Percentiles rank a stretch among this genome's conserved stretches.
phyloP scores from a whole-genome alignment of 2,797 vertebrate species.

The Picus viridis region DNA sequence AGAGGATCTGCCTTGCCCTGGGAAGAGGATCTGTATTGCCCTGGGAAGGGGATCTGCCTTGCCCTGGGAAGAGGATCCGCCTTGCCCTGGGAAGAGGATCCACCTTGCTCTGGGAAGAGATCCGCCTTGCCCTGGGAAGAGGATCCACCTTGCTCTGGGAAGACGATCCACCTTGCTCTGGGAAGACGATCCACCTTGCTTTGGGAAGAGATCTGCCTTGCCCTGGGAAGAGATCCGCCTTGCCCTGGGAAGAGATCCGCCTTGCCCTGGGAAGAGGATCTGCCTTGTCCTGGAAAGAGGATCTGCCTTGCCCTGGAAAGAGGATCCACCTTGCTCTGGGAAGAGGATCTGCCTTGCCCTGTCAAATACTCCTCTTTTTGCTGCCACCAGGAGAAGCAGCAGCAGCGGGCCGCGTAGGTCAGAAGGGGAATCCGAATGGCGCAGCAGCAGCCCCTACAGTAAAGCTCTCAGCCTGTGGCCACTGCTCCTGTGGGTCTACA shows the following conservation, averaged over 20 bases:
- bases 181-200: too few relatives aligned
- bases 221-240: neutral
- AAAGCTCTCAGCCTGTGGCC: neutral
- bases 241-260: neutral
- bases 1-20: too few relatives aligned
- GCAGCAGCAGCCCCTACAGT: neutral
- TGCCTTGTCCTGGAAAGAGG: too few relatives aligned
- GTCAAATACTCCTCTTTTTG: constrained; percentile 65
- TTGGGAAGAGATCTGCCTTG: too few relatives aligned
- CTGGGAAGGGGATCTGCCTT: neutral
- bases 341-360: constrained; percentile 43
- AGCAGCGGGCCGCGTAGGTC: constrained; percentile 12
- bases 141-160: constrained; percentile 44
- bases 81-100: neutral
- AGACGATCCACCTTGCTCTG: neutral
- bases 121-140: neutral
- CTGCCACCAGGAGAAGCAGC: constrained; percentile 62
- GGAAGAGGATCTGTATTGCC: constrained; percentile 31
- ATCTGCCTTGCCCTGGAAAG: too few relatives aligned
- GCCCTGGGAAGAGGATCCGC: too few relatives aligned
- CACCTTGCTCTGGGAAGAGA: constrained; percentile 15
- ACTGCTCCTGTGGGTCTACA: neutral
- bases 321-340: neutral
- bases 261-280: too few relatives aligned
- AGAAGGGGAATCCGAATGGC: neutral